Base-by-base conservation (phyloP, 2,888 invertebrate genomes). In the Caenorhabditis wallacei region DNA sequence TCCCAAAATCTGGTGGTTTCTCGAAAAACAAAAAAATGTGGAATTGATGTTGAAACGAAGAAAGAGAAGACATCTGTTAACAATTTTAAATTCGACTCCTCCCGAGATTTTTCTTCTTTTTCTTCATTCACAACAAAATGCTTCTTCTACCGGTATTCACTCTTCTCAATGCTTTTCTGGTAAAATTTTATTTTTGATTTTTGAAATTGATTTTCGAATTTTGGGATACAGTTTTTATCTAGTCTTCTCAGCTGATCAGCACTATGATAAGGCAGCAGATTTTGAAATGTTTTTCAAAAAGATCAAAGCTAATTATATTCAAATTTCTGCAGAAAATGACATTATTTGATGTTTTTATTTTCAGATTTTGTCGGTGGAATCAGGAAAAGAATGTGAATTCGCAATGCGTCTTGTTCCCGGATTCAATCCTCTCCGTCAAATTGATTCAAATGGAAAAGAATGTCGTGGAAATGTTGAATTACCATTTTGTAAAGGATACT, bases 401-500 rank as follows among this genome's bases (percentile, higher is more conserved):
- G 46, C 80, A 11, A 76, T 78, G 69, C 78, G 82, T 18, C 48
- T 79, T 16, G 66, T 86, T 7, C 84, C 86, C 16, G 84, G 86
- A 13, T 75, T 84, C 63, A 82, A 82, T 46, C 84, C 83, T 46
- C 54, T 78, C 0, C 43, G 43, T 30, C 72, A 83, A 43, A 20
- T 35, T 18, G 81, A 82, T 51, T 16, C 61, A 2, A 51, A 69
- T 16, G 84, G 84, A 30, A 72, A 75, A 63, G 70, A 71, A 18
- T 86, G 86, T 57, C 75, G 82, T n/a, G 86, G 86, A 57, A 80
- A 71, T 16, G 82, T 86, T 22, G 72, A 76, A 26, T 66, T 86
- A 18, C 86, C 86, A n/a, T 76, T 86, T 10, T 86, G 86, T 64
- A 75, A 72, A 46, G 86, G 86, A n/a, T 86, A 74, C 82, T 86